Conservation (phyloP, 1,140 invertebrate species). For the Chlorops oryzae region DNA sequence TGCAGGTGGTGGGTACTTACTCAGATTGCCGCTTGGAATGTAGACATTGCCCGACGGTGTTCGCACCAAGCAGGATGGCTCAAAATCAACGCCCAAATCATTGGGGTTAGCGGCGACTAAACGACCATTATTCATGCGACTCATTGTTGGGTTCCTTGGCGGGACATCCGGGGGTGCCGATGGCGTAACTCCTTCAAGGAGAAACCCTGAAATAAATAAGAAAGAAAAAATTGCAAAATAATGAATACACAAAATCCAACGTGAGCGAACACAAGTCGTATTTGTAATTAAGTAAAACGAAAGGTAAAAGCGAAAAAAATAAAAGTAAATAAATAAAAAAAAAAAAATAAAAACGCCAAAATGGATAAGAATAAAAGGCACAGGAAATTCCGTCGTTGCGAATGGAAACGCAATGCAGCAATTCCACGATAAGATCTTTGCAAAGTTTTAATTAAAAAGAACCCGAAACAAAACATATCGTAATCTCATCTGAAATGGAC, state of each 20-base stretch:
- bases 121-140: slow-evolving; percentile 73
- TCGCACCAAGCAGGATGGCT: slow-evolving; percentile 83
- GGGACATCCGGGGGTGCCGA: slow-evolving; percentile 78
- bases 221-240: slow-evolving; percentile 13
- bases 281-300: too few relatives aligned
- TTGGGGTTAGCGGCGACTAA: slow-evolving; percentile 67
- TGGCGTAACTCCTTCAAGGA: slow-evolving; percentile 71
- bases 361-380: neutral
- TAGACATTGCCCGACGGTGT: slow-evolving; percentile 87
- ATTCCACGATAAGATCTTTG: too few relatives aligned
- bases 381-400: too few relatives aligned
- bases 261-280: too few relatives aligned
- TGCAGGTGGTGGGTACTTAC: slow-evolving; percentile 44
- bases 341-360: too few relatives aligned
- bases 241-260: neutral
- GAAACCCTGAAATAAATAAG: slow-evolving; percentile 66
- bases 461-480: too few relatives aligned
- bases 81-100: slow-evolving; percentile 72
- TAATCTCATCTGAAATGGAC: too few relatives aligned
- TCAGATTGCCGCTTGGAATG: slow-evolving; percentile 74
- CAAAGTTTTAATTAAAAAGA: too few relatives aligned
- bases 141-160: slow-evolving; percentile 81
- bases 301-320: neutral
- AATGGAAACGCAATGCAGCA: too few relatives aligned
- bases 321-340: neutral